Evolutionary conservation across 2,797 vertebrate species (phyloP).

Genomic region (Alcedo atthis): DNA sequence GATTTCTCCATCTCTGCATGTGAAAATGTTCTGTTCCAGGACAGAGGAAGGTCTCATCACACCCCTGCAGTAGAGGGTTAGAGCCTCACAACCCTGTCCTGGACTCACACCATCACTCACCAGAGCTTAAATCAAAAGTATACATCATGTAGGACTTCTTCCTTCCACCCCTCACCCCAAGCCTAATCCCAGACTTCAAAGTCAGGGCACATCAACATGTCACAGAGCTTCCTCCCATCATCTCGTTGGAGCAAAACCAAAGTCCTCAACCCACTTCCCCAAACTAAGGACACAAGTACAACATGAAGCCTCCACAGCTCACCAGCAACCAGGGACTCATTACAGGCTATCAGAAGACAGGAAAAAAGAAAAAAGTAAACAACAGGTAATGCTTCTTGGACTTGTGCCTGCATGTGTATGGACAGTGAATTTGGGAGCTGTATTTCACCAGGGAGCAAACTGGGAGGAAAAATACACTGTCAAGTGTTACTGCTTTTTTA

Average conservation of each 20-base stretch:
- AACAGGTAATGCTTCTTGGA: neutral
- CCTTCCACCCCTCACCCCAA: neutral
- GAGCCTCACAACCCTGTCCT: neutral
- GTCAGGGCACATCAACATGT: neutral
- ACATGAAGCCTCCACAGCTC: neutral
- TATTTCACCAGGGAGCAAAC: neutral
- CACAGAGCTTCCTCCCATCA: neutral
- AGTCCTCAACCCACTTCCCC: neutral
- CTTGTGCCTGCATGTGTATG: rapidly evolving
- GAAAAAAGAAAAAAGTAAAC: neutral
- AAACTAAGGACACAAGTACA: neutral
- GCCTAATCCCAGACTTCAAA: conserved; percentile 15
- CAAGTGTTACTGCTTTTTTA: neutral
- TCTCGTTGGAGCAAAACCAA: neutral
- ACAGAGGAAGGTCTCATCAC: neutral
- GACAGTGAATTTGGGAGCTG: neutral
- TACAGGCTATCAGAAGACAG: neutral
- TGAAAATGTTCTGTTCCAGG: neutral
- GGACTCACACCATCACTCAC: neutral
- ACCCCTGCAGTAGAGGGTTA: neutral
- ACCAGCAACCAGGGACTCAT: neutral
- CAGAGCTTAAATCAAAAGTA: neutral
- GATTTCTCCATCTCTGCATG: neutral
- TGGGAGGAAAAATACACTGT: neutral
- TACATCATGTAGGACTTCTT: neutral